Conservation (phyloP, 2,888 invertebrate genomes). For the Cynaeus angustus region DNA sequence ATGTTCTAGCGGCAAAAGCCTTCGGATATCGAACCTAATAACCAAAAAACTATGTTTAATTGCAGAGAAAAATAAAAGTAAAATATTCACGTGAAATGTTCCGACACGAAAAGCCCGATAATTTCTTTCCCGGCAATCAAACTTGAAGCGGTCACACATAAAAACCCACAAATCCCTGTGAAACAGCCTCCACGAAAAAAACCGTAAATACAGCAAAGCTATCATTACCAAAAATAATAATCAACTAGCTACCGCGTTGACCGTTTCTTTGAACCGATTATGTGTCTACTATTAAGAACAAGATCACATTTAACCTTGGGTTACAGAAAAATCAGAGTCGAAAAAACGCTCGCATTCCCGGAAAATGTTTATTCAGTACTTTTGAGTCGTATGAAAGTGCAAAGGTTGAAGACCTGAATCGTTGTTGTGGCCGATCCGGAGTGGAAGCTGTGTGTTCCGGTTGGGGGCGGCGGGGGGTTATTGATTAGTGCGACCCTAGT, state of each 20-base stretch:
- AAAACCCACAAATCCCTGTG: conserved; percentile 45
- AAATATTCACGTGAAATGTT: conserved; percentile 33
- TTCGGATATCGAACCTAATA: conserved; percentile 1
- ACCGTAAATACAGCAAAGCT: conserved; percentile 56
- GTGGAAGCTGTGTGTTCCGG: conserved; percentile 65
- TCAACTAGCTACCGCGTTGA: conserved; percentile 58
- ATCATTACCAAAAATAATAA: conserved; percentile 62
- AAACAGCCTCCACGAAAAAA: conserved; percentile 51
- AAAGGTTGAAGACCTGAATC: conserved; percentile 62
- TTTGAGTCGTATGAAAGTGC: conserved; percentile 53
- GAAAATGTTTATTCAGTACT: conserved; percentile 48
- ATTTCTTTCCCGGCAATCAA: conserved; percentile 42
- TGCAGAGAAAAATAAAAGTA: conserved; percentile 20
- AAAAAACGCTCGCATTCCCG: conserved; percentile 24
- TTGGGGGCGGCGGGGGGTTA: conserved; percentile 64
- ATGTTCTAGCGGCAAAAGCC: conserved; percentile 4
- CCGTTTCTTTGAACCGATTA: conserved; percentile 59
- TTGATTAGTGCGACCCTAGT: conserved; percentile 73
- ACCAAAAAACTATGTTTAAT: conserved; percentile 26
- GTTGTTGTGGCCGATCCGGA: conserved; percentile 64
- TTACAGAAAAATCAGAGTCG: conserved; percentile 41
- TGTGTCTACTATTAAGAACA: conserved; percentile 53
- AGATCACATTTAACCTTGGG: conserved; percentile 52
- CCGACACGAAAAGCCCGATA: conserved; percentile 29
- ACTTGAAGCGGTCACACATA: conserved; percentile 45